Percentiles rank a stretch among this genome's conserved stretches.
Conservation (phyloP, 53 echinoderm and acorn worm genomes). For the Temnopleurus reevesii region DNA sequence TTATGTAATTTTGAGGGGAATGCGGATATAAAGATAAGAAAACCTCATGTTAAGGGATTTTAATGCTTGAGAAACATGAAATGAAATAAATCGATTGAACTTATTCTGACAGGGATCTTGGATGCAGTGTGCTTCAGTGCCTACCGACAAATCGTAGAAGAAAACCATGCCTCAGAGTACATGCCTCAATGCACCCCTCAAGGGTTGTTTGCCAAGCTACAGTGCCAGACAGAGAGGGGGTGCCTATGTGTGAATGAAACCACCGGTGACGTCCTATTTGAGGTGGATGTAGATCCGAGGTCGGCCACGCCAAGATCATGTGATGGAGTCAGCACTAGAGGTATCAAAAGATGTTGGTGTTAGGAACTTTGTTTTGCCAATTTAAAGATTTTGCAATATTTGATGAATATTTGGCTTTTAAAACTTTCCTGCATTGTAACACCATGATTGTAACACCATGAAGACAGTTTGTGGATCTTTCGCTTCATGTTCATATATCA, state of each 20-base stretch:
- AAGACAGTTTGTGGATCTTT: too few relatives aligned
- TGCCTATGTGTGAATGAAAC: conserved; percentile 81
- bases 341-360: neutral
- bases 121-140: conserved; percentile 53
- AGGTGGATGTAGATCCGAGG: conserved; percentile 56
- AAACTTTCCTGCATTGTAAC: too few relatives aligned
- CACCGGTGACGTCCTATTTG: conserved; percentile 63
- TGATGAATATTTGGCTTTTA: too few relatives aligned
- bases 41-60: too few relatives aligned
- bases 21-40: too few relatives aligned
- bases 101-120: conserved; percentile 10
- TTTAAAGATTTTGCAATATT: too few relatives aligned
- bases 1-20: too few relatives aligned
- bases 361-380: too few relatives aligned
- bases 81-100: too few relatives aligned
- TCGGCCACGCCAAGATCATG: conserved; percentile 17
- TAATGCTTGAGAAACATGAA: too few relatives aligned
- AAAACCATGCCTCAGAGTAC: conserved; percentile 33
- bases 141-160: conserved; percentile 20
- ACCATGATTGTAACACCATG: too few relatives aligned
- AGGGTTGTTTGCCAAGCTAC: conserved; percentile 71
- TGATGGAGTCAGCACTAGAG: conserved; percentile 32
- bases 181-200: conserved; percentile 77
- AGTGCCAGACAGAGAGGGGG: conserved; percentile 67
- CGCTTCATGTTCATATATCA: too few relatives aligned